Conservation (phyloP, 2,113 vertebrate genomes). For the Hystrix cristata region DNA sequence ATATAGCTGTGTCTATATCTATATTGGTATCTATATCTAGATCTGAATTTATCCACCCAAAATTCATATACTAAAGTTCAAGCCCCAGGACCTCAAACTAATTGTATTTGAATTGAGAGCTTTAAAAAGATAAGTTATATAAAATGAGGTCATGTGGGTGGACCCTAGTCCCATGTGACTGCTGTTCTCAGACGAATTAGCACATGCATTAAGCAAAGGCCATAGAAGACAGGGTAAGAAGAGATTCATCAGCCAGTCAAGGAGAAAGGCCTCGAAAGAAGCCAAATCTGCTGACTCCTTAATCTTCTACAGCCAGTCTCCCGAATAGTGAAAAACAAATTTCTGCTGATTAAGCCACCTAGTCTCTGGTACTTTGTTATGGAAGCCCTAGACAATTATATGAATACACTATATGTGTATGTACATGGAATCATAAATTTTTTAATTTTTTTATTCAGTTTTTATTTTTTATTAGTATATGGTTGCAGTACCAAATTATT, state of each 20-base stretch:
- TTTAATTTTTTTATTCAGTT: too few species aligned
- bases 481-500: too few species aligned
- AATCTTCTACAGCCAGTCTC: background rate
- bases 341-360: background rate
- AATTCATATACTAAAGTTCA: background rate
- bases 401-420: too few species aligned
- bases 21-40: too few species aligned
- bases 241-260: background rate
- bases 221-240: background rate
- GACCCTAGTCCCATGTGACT: background rate
- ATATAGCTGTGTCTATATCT: background rate
- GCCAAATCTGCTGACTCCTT: background rate
- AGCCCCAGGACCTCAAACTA: background rate
- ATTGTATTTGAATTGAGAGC: background rate
- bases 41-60: background rate
- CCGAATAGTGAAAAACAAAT: background rate
- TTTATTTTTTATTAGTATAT: too few species aligned
- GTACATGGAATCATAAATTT: too few species aligned
- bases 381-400: too few species aligned
- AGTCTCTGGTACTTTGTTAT: too few species aligned
- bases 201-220: background rate
- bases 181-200: background rate
- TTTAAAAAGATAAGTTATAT: background rate
- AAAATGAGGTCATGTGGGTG: background rate
- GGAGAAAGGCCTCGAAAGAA: background rate